Base-by-base conservation (phyloP, 2,113 vertebrate genomes). In the Shinisaurus crocodilurus region DNA sequence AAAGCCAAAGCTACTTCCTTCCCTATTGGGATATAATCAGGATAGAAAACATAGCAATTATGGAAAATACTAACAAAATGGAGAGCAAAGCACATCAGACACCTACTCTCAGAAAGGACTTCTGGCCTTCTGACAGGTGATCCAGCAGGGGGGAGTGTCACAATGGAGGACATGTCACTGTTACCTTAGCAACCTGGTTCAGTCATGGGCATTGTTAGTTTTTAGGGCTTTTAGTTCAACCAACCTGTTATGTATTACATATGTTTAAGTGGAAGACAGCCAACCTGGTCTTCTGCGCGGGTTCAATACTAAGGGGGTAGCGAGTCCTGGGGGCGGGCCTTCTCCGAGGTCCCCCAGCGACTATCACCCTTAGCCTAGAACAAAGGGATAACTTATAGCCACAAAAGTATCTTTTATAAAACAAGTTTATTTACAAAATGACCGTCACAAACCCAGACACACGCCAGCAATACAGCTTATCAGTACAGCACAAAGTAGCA, bases 101-200 rank as follows among this genome's bases (percentile, higher is more conserved):
- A 89, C 88, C 23, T 82, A 89, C 88, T 83, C 70, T 74, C 80
- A 74, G 37, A 89, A 40, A 82, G 34, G 80, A 63, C n/a, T 37
- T 82, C 69, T 69, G 50, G 54, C 67, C 70, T 75, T 75, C 48
- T 83, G 69, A 60, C 50, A 34, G 20, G 50, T 72, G 63, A 72
- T 29, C n/a, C 45, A 70, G 48, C 45, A 57, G 27, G 23, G 32
- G 20, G 32, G 74, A 82, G n/a, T 63, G 54, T 89, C 88, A 89
- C 80, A 89, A 89, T 89, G 37, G 50, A 83, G 37, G 27, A 12
- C 18, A 83, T 74, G 88, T 63, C 80, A 89, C 50, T 40, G 80
- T 89, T 89, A 89, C 88, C 88, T 89, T 89, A 83, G 88, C 88
- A 89, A 89, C 88, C 29, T 74, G 50, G 37, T 45, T 89, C 50